These are phyloP conservation scores for Protosalanx chinensis DNA, from an alignment of 2,797 vertebrate species.

Conservation along the genomic window DNA sequence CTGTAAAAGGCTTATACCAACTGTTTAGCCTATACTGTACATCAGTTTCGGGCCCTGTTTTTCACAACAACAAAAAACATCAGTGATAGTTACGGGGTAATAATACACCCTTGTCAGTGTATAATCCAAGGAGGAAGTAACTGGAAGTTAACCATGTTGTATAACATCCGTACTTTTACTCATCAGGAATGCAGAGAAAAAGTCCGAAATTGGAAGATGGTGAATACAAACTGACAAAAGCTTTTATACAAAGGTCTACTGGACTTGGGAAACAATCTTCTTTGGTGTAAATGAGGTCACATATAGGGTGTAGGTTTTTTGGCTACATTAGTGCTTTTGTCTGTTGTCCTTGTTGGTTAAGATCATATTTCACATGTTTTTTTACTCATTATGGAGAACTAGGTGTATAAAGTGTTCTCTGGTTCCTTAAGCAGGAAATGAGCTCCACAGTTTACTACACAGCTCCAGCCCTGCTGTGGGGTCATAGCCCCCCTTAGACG, in stretches of 20 bases:
- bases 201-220: background rate
- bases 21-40: too few species aligned
- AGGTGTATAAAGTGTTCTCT: slow-evolving; percentile 12
- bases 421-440: slow-evolving; percentile 5
- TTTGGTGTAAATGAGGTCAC: slow-evolving; percentile 40
- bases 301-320: slow-evolving; percentile 26
- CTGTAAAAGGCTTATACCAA: background rate
- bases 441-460: background rate
- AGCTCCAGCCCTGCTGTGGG: background rate
- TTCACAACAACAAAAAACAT: too few species aligned
- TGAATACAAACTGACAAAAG: background rate
- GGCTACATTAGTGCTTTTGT: background rate
- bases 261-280: background rate
- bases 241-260: slow-evolving; percentile 9
- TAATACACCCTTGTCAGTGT: background rate
- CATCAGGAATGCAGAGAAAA: background rate
- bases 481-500: background rate
- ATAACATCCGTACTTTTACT: background rate
- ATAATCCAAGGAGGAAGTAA: background rate
- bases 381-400: slow-evolving; percentile 2
- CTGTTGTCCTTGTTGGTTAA: slow-evolving; percentile 8
- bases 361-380: slow-evolving; percentile 31
- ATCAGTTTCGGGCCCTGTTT: too few species aligned
- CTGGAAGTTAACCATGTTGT: too few species aligned
- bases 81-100: background rate